Base-by-base conservation (phyloP, 2,797 vertebrate species). In the Furcifer pardalis region DNA sequence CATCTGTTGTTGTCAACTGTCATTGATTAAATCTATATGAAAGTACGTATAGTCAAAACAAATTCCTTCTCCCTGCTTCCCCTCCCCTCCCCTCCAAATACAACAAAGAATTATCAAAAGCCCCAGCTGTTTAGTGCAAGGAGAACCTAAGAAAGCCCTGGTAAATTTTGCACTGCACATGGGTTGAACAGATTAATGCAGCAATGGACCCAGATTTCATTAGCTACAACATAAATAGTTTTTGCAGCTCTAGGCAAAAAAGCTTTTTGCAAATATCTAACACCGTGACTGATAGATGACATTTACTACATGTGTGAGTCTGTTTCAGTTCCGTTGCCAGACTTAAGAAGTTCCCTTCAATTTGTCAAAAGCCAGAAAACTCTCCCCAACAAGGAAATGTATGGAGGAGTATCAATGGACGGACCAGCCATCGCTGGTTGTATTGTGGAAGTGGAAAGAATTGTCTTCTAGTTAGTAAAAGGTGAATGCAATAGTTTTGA, bases 181-280 rank as follows among this genome's bases (percentile, higher is more conserved):
- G 25, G 68, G 82, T 81, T 1, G 84, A 83, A 88, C 27, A 82
- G 85, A 86, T 0, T 0, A 86, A 87, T 49, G 2, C 81, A 81
- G 74, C 84, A 85, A 88, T 82, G 85, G 72, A 7, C 1, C 80
- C 87, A 86, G 80, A 81, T 88, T 88, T 44, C 52, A 7, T 52
- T 90, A 84, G 90, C 84, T 30, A 3, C 60, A 86, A 56, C 77
- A 88, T 83, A 68, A 63, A 62, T 2, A 91, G 85, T 85, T 88
- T 91, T 92, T 32, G 86, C 86, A 89, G 84, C 72, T 83, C 86
- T 78, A 3, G 71, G 76, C 81, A 82, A 84, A 90, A 90, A 89
- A 75, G 87, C 84, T 79, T 92, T 92, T 89, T 91, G 90, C 88
- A 92, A 90, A 79, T 91, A 89, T 60, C 84, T 82, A 87, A 79